These are phyloP conservation scores for Scaptomyza reducta DNA, from an alignment of 2,888 invertebrate species.

Conservation along the genomic window DNA sequence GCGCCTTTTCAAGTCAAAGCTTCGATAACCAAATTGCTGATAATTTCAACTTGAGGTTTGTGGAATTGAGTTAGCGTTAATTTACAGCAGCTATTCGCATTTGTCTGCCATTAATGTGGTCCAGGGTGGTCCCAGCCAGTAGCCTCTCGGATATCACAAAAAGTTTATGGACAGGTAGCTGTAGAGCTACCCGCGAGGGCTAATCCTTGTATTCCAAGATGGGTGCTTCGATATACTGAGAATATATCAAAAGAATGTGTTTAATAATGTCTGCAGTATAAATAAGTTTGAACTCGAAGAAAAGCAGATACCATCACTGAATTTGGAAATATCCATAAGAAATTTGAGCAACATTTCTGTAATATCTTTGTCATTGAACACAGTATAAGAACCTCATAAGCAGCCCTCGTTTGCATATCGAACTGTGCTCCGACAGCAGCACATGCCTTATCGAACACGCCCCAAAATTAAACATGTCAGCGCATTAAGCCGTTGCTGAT, in stretches of 20 bases:
- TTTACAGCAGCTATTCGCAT: constrained; percentile 27
- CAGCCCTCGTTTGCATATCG: constrained; percentile 41
- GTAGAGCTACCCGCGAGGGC: constrained; percentile 11
- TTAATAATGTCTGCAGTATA: no score
- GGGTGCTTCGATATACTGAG: no score
- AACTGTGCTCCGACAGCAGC: constrained; percentile 46
- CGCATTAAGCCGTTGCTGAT: constrained; percentile 59
- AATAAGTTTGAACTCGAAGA: no score
- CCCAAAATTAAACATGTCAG: constrained; percentile 78
- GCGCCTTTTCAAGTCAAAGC: constrained; percentile 15
- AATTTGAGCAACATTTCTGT: neutral
- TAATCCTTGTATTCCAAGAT: neutral
- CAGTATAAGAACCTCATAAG: no score
- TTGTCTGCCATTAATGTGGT: constrained; percentile 34
- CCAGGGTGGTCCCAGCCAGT: constrained; percentile 38
- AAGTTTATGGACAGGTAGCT: constrained; percentile 27
- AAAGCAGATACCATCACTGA: no score
- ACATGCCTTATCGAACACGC: constrained; percentile 57
- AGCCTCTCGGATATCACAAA: constrained; percentile 7
- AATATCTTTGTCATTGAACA: no score
- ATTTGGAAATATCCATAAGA: neutral
- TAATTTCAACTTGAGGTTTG: constrained; percentile 20
- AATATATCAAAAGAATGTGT: no score
- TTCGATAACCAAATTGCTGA: constrained; percentile 27
- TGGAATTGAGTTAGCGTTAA: constrained; percentile 1